These are phyloP conservation scores for Artibeus lituratus DNA, from an alignment of 2,797 vertebrate species.

Conservation along the genomic window DNA sequence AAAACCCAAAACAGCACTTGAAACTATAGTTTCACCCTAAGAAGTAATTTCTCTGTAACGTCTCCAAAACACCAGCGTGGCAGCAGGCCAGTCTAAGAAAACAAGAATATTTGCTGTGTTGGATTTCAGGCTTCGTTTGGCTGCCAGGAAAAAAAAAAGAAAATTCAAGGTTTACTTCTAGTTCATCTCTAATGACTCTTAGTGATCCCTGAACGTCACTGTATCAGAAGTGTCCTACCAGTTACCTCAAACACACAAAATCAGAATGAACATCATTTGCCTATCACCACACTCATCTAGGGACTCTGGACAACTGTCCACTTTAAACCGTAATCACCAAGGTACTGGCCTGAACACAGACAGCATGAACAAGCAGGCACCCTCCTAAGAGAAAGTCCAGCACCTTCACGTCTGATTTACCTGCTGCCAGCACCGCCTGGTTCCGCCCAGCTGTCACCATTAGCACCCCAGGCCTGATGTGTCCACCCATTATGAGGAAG, in stretches of 20 bases:
- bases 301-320: not conserved
- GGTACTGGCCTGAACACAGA: not conserved
- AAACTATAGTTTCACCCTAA: not conserved
- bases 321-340: not conserved
- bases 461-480: not conserved
- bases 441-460: not conserved
- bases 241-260: not conserved
- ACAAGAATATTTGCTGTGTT: not conserved
- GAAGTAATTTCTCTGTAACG: not conserved
- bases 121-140: not conserved
- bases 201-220: not conserved
- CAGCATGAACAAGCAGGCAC: not conserved
- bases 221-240: not conserved
- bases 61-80: not conserved
- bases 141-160: not conserved
- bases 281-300: not conserved
- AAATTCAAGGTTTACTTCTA: not conserved
- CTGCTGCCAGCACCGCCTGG: too few relatives aligned
- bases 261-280: not conserved
- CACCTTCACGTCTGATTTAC: too few relatives aligned
- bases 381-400: not conserved
- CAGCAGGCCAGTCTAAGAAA: not conserved
- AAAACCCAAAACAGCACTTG: not conserved
- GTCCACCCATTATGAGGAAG: accelerated
- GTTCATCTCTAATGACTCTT: not conserved